phyloP scores from a whole-genome alignment of 2,113 vertebrate genomes.

The Vidua chalybeata region DNA sequence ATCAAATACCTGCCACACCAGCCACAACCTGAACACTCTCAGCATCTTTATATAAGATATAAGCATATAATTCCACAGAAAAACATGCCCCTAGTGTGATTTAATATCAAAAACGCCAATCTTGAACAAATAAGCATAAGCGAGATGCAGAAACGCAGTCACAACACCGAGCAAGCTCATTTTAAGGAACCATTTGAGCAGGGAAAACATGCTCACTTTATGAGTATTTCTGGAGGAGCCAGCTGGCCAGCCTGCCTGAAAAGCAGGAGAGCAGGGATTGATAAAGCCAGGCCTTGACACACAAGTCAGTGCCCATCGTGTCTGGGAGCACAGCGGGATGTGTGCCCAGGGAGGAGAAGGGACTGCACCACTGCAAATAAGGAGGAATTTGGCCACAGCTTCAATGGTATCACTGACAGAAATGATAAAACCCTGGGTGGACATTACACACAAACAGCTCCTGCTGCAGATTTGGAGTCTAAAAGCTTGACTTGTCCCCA shows the following conservation, averaged over 20 bases:
- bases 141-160: rapidly evolving
- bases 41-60: too few species aligned
- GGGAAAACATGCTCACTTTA: not conserved
- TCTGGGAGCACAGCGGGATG: rapidly evolving
- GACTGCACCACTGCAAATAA: rapidly evolving
- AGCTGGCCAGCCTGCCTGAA: not conserved
- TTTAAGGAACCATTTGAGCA: not conserved
- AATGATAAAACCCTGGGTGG: not conserved
- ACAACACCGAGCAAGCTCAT: not conserved
- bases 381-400: not conserved
- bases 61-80: not conserved
- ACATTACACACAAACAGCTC: not conserved
- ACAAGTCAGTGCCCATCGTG: rapidly evolving
- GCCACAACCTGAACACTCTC: not conserved
- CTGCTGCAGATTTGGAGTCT: rapidly evolving
- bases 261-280: not conserved
- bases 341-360: not conserved
- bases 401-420: rapidly evolving
- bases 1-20: not conserved
- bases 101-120: not conserved
- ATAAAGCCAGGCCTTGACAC: not conserved
- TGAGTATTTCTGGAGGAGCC: not conserved
- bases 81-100: not conserved
- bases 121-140: not conserved
- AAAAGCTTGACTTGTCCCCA: not conserved